Base-by-base conservation (phyloP, 1,140 invertebrate species). In the Drosophila sucinea region DNA sequence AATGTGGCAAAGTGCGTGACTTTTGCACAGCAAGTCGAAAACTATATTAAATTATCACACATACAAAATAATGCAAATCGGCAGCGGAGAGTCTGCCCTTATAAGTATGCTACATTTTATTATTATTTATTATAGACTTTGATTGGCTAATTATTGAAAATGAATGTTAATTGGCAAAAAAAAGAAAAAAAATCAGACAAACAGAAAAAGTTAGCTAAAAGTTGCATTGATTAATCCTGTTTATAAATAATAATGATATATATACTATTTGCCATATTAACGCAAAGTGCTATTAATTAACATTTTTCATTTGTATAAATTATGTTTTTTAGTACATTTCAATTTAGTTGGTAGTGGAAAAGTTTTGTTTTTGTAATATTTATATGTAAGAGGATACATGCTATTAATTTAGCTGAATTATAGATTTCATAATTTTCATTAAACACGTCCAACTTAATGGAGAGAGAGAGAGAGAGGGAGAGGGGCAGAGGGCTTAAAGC, bases 11-110 rank as follows among this genome's bases (percentile, higher is more conserved):
- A 83, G 81, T 71, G 61, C 80, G 69, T 68, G 80, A 83, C 75
- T 83, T 65, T 47, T 29, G 30, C n/a, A 51, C 67, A 67, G 67
- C 56, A 33, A 66, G 71, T 72, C 62, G 30, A 68, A 86, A 87
- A 76, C 57, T 87, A 66, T 67, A 86, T 86, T 86, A 82, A 82
- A 82, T 82, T 79, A 82, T 81, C 57, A 78, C 7, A 35, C 7
- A 35, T 17, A 65, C 69, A 55, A 69, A 85, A 32, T 85, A 80
- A 86, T 86, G 65, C 67, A 72, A 64, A 81, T 78, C 70, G 78
- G 38, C 51, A 62, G 38, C 57, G 35, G 51, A 58, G 27, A 23
- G 3, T 30, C 29, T 8, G 44, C 64, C 38, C 72, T n/a, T 23
- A 58, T 33, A 82, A 64, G 79, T 70, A 75, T 69, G 75, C 81